Evolutionary conservation across 2,797 vertebrate genomes (phyloP), one percentile per base, ranked within the genome.

Genomic region (Ctenopoma multispine): DNA sequence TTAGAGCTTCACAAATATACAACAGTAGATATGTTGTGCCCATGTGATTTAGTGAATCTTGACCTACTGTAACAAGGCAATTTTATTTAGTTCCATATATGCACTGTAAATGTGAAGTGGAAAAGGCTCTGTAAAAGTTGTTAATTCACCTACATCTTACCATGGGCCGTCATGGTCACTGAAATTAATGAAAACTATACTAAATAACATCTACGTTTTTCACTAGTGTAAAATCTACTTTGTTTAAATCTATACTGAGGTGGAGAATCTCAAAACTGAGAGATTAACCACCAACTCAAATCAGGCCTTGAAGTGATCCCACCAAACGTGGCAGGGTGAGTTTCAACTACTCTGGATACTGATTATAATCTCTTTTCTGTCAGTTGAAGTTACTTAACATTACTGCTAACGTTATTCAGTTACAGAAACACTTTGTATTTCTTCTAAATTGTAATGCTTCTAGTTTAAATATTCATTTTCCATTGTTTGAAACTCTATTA

Each of bases 401-500:
- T 38, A 38, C 48, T 65, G 10, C 29, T 48, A 10, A 69, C 56
- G 55, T n/a, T n/a, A 66, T 36, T 6, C 47, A 24, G 15, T 59
- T 63, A 47, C 17, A 27, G 40, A 56, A 18, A 61, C 17, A 14
- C 20, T 31, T 31, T 6, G 4, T 12, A 38, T 38, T 69, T 80
- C 48, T 20, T 58, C 21, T 58, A 58, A 29, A 48, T 55, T 48
- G 43, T 20, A 61, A 49, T 55, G n/a, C 21, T 24, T 60, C 18
- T n/a, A 18, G 15, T 43, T 46, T 36, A 2, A 72, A 63, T 50
- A 56, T 47, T 64, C 21, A 7, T 53, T 10, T 29, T 61, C 10
- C 5, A 27, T 61, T 65, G 61, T 23, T 41, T 46, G 9, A 60
- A 17, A 38, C 40, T 70, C 18, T 43, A 4, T 48, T 69, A 67